These are phyloP conservation scores for Chrysomela aeneicollis DNA, from an alignment of 2,888 invertebrate species.

Conservation along the genomic window DNA sequence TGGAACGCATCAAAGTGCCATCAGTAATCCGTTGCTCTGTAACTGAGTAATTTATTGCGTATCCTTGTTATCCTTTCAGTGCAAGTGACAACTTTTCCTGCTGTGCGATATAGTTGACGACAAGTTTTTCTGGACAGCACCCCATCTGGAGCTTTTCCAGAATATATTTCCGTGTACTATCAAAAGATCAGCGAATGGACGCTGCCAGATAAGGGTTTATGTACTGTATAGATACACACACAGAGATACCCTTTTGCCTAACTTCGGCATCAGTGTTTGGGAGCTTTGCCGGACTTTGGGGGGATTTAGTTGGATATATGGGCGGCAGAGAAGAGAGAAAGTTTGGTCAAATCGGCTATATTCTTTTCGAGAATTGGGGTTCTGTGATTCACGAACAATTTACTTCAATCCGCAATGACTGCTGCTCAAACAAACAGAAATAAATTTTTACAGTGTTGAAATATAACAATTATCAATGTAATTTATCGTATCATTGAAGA, in stretches of 20 bases:
- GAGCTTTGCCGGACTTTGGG: constrained; percentile 29
- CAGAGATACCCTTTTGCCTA: constrained; percentile 30
- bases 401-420: no score
- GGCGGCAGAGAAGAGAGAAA: background rate
- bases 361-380: background rate
- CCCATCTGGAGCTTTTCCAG: constrained; percentile 32
- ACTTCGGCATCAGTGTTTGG: constrained; percentile 28
- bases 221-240: constrained; percentile 31
- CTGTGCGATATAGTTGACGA: constrained; percentile 22
- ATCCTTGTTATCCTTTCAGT: constrained; percentile 33
- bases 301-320: constrained; percentile 24
- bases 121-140: constrained; percentile 29
- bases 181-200: constrained; percentile 35
- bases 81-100: constrained; percentile 30
- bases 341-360: background rate
- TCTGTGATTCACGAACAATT: no score
- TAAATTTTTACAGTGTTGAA: no score
- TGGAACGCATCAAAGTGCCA: constrained; percentile 23
- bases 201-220: constrained; percentile 34
- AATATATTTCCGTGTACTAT: constrained; percentile 36
- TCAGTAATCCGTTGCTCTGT: constrained; percentile 24
- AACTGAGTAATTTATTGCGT: constrained; percentile 29
- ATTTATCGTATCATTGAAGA: no score
- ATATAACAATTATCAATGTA: no score
- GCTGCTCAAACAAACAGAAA: no score